Percentiles rank a stretch among this genome's conserved stretches.
Evolutionary conservation across 1,140 invertebrate species (phyloP).

Genomic region (Drosophila pseudoobscura): DNA sequence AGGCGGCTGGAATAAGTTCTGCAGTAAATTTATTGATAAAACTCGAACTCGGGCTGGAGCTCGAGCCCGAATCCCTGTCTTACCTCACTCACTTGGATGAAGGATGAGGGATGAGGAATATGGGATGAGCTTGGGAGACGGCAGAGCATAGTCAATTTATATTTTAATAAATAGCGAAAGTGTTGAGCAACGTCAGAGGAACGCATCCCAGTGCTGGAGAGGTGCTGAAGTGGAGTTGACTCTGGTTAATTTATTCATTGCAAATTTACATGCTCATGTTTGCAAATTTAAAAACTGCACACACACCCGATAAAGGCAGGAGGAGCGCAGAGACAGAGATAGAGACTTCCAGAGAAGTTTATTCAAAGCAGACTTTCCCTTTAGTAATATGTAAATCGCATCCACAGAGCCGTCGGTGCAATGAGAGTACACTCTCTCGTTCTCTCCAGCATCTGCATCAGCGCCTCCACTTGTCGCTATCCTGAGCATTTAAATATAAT

Average conservation of each 20-base stretch:
- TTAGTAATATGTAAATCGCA: constrained; percentile 76
- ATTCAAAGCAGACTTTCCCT: constrained; percentile 75
- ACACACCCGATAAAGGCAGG: constrained; percentile 17
- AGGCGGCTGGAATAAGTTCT: constrained; percentile 10
- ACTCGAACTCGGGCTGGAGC: constrained; percentile 24
- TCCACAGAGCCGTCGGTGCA: constrained; percentile 25
- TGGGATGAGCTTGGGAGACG: neutral
- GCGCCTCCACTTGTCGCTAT: constrained; percentile 47
- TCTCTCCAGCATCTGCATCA: constrained; percentile 46
- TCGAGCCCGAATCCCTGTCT: constrained; percentile 11
- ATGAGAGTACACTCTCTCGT: too few relatives aligned
- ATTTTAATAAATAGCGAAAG: constrained; percentile 75
- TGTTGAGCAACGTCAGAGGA: constrained; percentile 56
- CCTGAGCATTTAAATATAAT: constrained; percentile 71
- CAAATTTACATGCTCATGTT: constrained; percentile 80
- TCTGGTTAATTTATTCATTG: constrained; percentile 79
- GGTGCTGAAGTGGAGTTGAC: constrained; percentile 23
- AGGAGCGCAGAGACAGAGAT: constrained; percentile 1
- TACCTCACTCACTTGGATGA: neutral
- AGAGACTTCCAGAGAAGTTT: constrained; percentile 43
- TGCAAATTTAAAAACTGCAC: constrained; percentile 77
- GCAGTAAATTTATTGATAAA: constrained; percentile 33
- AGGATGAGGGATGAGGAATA: neutral
- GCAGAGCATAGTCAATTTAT: constrained; percentile 58
- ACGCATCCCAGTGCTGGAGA: constrained; percentile 9